Evolutionary conservation across 1,140 invertebrate species (phyloP).

Genomic region (Tribolium castaneum): DNA sequence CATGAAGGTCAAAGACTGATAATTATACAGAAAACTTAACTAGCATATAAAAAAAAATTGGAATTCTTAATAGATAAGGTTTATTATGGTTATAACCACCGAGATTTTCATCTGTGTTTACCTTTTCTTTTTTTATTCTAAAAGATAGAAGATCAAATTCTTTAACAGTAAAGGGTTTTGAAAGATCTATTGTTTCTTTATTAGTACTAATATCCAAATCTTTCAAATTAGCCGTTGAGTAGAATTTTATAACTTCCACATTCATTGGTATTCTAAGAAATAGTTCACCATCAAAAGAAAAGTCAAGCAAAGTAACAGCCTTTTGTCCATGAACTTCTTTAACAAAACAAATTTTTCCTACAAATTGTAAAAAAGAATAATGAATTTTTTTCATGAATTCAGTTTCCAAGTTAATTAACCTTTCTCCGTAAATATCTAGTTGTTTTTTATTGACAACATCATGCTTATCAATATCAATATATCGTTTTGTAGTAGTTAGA

Average conservation of each 20-base stretch:
- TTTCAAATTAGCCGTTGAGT: conserved; percentile 39
- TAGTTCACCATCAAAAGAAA: conserved; percentile 27
- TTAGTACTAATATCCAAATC: conserved; percentile 30
- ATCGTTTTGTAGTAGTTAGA: conserved; percentile 43
- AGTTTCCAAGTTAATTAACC: conserved; percentile 35
- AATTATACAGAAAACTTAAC: conserved; percentile 26
- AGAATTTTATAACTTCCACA: conserved; percentile 41
- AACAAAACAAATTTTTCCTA: conserved; percentile 28
- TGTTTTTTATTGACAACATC: conserved; percentile 41
- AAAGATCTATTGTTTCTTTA: conserved; percentile 36
- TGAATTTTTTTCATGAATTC: conserved; percentile 23
- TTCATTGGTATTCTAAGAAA: conserved; percentile 29
- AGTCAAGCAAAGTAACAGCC: conserved; percentile 9
- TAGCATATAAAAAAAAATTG: conserved; percentile 31
- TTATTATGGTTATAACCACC: conserved; percentile 32
- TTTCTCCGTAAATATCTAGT: conserved; percentile 36
- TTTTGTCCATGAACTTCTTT: conserved; percentile 22
- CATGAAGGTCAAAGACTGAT: conserved; percentile 2
- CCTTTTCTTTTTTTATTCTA: conserved; percentile 36
- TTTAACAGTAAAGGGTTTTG: conserved; percentile 29
- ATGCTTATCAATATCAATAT: conserved; percentile 42
- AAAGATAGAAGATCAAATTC: conserved; percentile 33
- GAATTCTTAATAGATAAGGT: conserved; percentile 36
- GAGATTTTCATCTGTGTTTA: conserved; percentile 39
- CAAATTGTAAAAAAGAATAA: conserved; percentile 40